phyloP scores from a whole-genome alignment of 2,888 invertebrate species.

The Teinopalpus imperialis region DNA sequence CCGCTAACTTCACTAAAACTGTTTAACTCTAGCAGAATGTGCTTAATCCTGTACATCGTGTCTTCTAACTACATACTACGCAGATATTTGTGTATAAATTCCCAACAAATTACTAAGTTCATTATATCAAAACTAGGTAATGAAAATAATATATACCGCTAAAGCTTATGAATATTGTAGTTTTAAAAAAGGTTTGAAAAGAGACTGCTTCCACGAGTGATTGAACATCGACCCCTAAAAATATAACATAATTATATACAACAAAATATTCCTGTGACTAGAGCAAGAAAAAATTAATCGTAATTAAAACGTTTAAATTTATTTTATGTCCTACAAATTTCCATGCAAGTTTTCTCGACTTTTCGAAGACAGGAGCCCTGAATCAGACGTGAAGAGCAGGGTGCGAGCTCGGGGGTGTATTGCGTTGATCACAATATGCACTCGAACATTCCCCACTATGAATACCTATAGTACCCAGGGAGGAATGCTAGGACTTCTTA shows the following conservation, averaged over 20 bases:
- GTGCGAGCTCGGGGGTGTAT: conserved; percentile 43
- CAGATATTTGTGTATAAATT: too few species aligned
- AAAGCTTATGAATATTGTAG: too few species aligned
- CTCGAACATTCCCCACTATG: conserved; percentile 71
- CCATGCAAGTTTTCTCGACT: conserved; percentile 45
- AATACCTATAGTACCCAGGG: conserved; percentile 66
- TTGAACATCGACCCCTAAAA: too few species aligned
- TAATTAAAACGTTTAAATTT: conserved; percentile 18
- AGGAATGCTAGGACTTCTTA: conserved; percentile 44
- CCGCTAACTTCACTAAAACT: conserved; percentile 31
- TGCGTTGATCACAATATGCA: conserved; percentile 81
- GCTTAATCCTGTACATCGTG: too few species aligned
- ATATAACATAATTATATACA: background rate
- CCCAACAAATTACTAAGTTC: too few species aligned
- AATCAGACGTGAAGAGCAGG: conserved; percentile 70
- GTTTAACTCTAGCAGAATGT: too few species aligned
- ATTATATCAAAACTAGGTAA: too few species aligned
- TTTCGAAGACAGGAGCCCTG: conserved; percentile 66
- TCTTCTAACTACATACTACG: too few species aligned
- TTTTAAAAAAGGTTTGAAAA: too few species aligned
- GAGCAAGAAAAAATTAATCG: background rate
- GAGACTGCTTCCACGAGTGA: too few species aligned
- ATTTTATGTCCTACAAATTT: conserved; percentile 15
- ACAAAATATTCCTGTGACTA: background rate
- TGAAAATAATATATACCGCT: too few species aligned